Base-by-base conservation (phyloP, 1,140 invertebrate genomes). In the Choristoneura fumiferana region DNA sequence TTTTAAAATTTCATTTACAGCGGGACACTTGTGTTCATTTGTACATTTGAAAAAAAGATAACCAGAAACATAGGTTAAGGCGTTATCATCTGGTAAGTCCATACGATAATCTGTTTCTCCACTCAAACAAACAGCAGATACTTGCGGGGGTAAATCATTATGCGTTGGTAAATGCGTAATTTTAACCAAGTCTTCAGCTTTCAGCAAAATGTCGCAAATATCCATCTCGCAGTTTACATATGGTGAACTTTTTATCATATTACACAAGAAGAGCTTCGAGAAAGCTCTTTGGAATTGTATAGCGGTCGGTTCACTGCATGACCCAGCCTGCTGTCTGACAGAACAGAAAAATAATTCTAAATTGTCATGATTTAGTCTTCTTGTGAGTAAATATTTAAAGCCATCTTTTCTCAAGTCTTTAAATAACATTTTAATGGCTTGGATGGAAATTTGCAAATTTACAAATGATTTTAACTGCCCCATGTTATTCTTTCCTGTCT, bases 101-200 rank as follows among this genome's bases (percentile, higher is more conserved):
- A 34, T 35, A 6, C 29, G 56, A 34, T 34, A 39, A 22, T 57
- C 39, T 22, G 17, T 52, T n/a, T 52, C 45, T 10, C 45, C 22
- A 4, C 12, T 33, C 10, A 52, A 52, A 22, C 3, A 10, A 12
- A 52, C 10, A 4, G 4, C 14, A 0, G 45, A 52, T 17, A 1
- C 12, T 29, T 34, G 29, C n/a, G 10, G 10, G 3, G 17, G 17
- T 34, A 10, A 10, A 52, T 52, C 18, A 10, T 18, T 6, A 29
- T 18, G 6, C 8, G 39, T 43, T 1, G 14, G 4, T 43, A n/a
- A n/a, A n/a, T n/a, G n/a, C n/a, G 12, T 52, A 8, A 22, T 29
- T 18, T 52, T 54, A 8, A 54, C 36, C 14, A 37, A 14, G 10
- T 54, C 53, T 15, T 54, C 53, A 54, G 53, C 53, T n/a, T 54